Percentiles rank a stretch among this genome's conserved stretches.
These are phyloP conservation scores for Porites lobata DNA, from an alignment of 92 coral and sea anemone species.

Conservation along the genomic window DNA sequence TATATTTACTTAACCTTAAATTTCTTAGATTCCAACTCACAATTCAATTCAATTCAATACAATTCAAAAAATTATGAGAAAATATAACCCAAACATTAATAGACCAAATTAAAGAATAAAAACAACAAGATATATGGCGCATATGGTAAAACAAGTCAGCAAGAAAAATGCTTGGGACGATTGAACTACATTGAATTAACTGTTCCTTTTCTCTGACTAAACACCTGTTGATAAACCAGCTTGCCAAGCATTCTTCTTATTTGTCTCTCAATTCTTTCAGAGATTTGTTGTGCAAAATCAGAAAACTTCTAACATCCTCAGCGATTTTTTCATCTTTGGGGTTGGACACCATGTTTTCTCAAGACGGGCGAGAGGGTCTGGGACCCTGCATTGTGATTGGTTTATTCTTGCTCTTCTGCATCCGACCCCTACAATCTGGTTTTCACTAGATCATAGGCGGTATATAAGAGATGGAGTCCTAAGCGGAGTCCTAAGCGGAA, in stretches of 20 bases:
- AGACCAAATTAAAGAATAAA: too few species aligned
- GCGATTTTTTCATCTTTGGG: slow-evolving; percentile 50
- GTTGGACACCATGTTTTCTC: slow-evolving; percentile 26
- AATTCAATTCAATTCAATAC: too few species aligned
- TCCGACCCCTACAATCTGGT: neutral
- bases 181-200: neutral
- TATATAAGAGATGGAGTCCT: fast-evolving
- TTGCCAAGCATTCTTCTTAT: slow-evolving; percentile 64
- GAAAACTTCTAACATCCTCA: slow-evolving; percentile 65
- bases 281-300: slow-evolving; percentile 67
- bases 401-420: slow-evolving; percentile 25
- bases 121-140: too few species aligned
- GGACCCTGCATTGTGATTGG: slow-evolving; percentile 47
- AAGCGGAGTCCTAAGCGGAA: too few species aligned
- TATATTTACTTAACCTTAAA: too few species aligned
- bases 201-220: neutral
- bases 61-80: too few species aligned
- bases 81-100: too few species aligned
- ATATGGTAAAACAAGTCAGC: neutral
- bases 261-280: too few species aligned
- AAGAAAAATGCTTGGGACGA: neutral
- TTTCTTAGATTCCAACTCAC: too few species aligned
- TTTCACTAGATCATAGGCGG: too few species aligned
- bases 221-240: slow-evolving; percentile 51
- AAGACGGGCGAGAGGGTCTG: slow-evolving; percentile 25